These are phyloP conservation scores for Nothura maculosa DNA, from an alignment of 2,797 vertebrate species.

Conservation along the genomic window DNA sequence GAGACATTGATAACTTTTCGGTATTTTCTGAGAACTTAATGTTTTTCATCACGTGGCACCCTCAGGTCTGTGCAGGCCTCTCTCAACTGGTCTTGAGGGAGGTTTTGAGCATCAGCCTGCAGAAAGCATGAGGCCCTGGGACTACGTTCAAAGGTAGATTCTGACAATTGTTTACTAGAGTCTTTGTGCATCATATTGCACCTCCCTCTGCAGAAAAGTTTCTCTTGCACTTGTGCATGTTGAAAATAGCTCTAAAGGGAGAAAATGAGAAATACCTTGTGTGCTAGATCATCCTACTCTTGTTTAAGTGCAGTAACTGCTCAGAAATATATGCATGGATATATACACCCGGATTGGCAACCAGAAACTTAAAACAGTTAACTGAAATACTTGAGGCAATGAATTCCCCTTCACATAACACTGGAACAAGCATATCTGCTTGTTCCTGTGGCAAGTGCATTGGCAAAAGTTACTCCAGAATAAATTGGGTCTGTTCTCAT, in stretches of 20 bases:
- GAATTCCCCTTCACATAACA: not conserved
- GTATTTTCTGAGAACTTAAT: not conserved
- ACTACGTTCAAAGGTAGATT: not conserved
- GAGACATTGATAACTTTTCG: not conserved
- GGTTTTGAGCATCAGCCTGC: not conserved
- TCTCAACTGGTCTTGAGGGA: not conserved
- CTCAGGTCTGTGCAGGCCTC: fast-evolving
- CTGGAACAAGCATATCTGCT: not conserved
- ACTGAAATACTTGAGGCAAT: not conserved
- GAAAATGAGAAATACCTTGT: not conserved
- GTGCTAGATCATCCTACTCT: not conserved
- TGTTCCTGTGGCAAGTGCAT: not conserved
- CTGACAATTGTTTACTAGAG: not conserved
- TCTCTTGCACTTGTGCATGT: not conserved
- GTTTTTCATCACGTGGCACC: not conserved
- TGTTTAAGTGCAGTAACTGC: not conserved
- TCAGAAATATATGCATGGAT: not conserved
- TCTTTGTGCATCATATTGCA: not conserved
- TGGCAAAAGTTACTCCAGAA: not conserved
- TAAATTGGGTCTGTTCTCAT: not conserved
- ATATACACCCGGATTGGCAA: not conserved
- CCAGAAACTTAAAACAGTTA: not conserved
- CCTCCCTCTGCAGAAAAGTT: not conserved
- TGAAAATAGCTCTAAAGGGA: not conserved
- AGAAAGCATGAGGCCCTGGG: not conserved